Conservation (phyloP, 35 echinoderm and acorn worm species). For the Holothuria glaberrima region DNA sequence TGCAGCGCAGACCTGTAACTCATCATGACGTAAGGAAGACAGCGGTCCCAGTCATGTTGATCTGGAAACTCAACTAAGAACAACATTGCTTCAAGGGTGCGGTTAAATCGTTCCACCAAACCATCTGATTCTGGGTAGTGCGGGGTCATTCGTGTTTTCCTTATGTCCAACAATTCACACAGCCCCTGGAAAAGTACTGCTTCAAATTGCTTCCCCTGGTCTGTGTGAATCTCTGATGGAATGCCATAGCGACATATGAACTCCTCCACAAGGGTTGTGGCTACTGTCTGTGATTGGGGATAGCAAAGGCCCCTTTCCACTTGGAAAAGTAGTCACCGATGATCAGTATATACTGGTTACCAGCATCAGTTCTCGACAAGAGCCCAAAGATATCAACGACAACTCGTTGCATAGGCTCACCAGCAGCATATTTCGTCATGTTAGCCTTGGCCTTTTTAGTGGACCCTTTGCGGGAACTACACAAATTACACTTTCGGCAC, state of each 20-base stretch:
- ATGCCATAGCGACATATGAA: too few species aligned
- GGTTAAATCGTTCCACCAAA: too few species aligned
- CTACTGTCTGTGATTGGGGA: conserved; percentile 61
- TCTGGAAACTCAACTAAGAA: neutral
- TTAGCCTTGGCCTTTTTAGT: neutral
- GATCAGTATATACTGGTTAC: conserved; percentile 66
- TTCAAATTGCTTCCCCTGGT: conserved; percentile 69
- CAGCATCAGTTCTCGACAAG: conserved; percentile 26
- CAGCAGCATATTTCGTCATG: conserved; percentile 4
- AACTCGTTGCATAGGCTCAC: conserved; percentile 43
- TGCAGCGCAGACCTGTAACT: conserved; percentile 35
- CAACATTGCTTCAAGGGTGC: conserved; percentile 49
- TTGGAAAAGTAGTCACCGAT: too few species aligned
- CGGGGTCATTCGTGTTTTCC: too few species aligned
- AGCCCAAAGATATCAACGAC: conserved; percentile 54
- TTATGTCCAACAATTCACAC: too few species aligned
- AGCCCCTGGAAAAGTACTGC: conserved; percentile 49
- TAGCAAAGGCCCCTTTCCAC: too few species aligned
- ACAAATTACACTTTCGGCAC: too few species aligned
- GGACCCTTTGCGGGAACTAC: too few species aligned
- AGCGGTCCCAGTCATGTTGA: too few species aligned
- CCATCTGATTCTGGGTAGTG: too few species aligned
- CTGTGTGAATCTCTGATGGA: conserved; percentile 60
- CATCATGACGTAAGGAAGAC: too few species aligned
- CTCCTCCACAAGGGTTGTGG: conserved; percentile 53